Base-by-base conservation (phyloP, 2,113 vertebrate genomes). In the Cercopithecus mona region DNA sequence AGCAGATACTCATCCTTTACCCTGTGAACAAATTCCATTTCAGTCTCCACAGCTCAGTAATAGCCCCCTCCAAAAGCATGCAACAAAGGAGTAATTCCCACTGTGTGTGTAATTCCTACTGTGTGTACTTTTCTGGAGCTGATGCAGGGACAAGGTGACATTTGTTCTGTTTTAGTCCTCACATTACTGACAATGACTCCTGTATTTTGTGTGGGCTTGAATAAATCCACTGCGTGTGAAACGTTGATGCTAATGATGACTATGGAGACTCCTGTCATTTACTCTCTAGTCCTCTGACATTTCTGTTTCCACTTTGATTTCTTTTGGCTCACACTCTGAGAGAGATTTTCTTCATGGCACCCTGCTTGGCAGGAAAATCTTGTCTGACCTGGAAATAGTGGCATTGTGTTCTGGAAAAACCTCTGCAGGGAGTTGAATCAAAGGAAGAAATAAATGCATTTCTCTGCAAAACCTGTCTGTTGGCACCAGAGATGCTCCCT, bases 361-460 rank as follows among this genome's bases (percentile, higher is more conserved):
- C 57, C 38, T 80, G 55, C 25, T 90, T 82, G 45, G 32, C 73
- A 90, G 50, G 43, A 78, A 52, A 83, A 48, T 86, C 87, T 94
- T 70, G 10, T 3, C 38, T 97, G 64, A 68, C 43, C 30, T 66
- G 38, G 0, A 79, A 93, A 93, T 12, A 86, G 14, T 87, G 93
- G 95, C 72, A 82, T 48, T 61, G 43, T 81, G 18, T 27, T 94
- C 83, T 59, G 30, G 85, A 97, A 78, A 38, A 61, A 94, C 72
- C 23, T 97, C 61, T 92, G 8, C 45, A 95, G 83, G 48, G 20
- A 91, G 75, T 8, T 52, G 79, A 95, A 97, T 96, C 96, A 83
- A 96, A 90, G 35, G 10, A 38, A 92, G 86, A 18, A 38, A 85
- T 45, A 57, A 23, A 40, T 3, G 5, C 2, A 85, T 22, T 75